Conservation (phyloP, 2,797 vertebrate species). For the Ceyx erithaca region DNA sequence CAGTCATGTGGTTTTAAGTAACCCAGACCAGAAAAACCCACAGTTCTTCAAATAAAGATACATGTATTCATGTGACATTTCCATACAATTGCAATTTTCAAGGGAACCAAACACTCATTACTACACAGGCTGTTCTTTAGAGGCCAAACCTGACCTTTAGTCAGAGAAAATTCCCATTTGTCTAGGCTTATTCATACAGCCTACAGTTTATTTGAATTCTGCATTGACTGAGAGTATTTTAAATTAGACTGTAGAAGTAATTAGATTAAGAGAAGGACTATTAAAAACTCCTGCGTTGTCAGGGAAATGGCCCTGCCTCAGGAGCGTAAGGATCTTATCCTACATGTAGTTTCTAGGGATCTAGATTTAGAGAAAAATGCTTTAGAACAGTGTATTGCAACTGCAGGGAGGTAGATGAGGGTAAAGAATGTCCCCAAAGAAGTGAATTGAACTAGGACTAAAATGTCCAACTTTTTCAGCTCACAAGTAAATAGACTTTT, state of each 20-base stretch:
- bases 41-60: slow-evolving; percentile 29
- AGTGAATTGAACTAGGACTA: neutral
- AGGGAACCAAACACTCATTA: slow-evolving; percentile 7
- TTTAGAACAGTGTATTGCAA: neutral
- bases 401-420: neutral
- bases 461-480: neutral
- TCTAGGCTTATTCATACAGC: slow-evolving; percentile 21
- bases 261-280: neutral
- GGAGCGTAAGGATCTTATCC: neutral
- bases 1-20: neutral
- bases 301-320: neutral
- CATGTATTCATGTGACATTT: slow-evolving; percentile 40
- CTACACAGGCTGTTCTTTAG: slow-evolving; percentile 8
- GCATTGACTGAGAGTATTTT: neutral
- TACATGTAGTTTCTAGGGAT: neutral
- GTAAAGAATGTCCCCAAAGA: neutral
- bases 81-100: slow-evolving; percentile 40
- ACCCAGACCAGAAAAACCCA: fast-evolving
- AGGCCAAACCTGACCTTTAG: slow-evolving; percentile 44
- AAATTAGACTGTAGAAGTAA: neutral
- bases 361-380: neutral
- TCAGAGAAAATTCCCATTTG: slow-evolving; percentile 35
- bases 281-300: neutral
- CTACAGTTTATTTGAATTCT: slow-evolving; percentile 28
- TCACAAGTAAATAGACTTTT: neutral